Percentiles rank a stretch among this genome's conserved stretches.
These are phyloP conservation scores for Zosterops hypoxanthus DNA, from an alignment of 2,113 vertebrate genomes.

Conservation along the genomic window DNA sequence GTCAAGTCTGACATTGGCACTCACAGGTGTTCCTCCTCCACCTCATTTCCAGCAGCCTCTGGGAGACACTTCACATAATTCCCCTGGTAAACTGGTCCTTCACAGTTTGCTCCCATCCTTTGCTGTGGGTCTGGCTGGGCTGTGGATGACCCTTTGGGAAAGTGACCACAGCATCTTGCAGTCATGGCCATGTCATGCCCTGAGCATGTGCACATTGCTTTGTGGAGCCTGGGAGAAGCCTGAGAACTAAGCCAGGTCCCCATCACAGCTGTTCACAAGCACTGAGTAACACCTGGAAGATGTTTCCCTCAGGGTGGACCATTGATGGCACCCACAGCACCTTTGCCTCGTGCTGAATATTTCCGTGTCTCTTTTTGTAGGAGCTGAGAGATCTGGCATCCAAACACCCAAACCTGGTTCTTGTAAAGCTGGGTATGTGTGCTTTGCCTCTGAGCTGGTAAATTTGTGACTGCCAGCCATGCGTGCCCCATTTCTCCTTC, in stretches of 20 bases:
- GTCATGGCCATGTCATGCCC: rapidly evolving
- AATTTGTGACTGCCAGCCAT: background rate
- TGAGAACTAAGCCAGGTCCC: background rate
- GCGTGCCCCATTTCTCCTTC: background rate
- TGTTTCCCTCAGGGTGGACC: background rate
- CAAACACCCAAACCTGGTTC: constrained; percentile 46
- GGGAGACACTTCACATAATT: background rate
- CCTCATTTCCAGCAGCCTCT: background rate
- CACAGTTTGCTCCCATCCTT: background rate
- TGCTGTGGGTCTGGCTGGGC: background rate
- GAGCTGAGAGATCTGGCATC: constrained; percentile 60
- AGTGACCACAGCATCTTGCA: background rate
- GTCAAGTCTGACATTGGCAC: background rate
- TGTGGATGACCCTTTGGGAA: background rate
- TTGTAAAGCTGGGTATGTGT: constrained; percentile 51
- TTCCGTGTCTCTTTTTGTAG: background rate
- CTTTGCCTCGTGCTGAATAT: background rate
- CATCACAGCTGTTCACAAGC: background rate
- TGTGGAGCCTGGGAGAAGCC: background rate
- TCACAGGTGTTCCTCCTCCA: background rate
- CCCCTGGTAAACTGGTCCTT: background rate
- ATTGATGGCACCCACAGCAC: rapidly evolving
- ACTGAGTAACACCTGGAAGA: background rate
- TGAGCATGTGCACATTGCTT: rapidly evolving
- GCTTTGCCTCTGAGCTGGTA: background rate